Evolutionary conservation across 2,888 invertebrate species (phyloP).

Genomic region (Hypomecis atomaria): DNA sequence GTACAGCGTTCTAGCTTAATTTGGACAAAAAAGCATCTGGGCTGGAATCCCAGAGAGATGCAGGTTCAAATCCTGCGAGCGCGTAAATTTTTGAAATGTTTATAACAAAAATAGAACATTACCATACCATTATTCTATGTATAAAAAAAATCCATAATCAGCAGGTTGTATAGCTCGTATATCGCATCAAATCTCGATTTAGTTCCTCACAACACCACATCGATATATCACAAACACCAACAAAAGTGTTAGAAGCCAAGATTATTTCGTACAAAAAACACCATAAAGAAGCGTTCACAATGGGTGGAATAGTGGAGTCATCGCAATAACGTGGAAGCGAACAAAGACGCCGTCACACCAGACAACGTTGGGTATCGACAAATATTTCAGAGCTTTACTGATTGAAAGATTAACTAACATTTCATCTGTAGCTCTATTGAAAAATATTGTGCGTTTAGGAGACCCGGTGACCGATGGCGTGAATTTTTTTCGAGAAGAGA

Average conservation of each 20-base stretch:
- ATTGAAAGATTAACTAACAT: not conserved
- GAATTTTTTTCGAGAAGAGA: no score
- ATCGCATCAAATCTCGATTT: constrained; percentile 8
- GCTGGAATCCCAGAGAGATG: no score
- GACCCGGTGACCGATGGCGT: no score
- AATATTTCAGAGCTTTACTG: constrained; percentile 57
- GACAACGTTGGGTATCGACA: constrained; percentile 61
- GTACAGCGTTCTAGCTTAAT: no score
- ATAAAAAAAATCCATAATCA: no score
- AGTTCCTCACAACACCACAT: constrained; percentile 49
- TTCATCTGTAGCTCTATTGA: not conserved
- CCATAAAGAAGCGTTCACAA: constrained; percentile 52
- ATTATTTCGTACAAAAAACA: constrained; percentile 47
- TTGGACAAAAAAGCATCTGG: no score
- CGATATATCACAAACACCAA: constrained; percentile 35
- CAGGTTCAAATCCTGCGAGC: no score
- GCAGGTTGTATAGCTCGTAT: no score
- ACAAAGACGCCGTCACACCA: constrained; percentile 63
- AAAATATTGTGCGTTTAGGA: no score
- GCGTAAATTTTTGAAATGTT: no score
- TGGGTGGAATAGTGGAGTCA: constrained; percentile 60
- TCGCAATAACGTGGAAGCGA: constrained; percentile 51
- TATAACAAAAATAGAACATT: no score
- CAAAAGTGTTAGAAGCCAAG: constrained; percentile 42
- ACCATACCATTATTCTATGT: no score